A percentile compares a stretch with the other conserved stretches of the same genome.
phyloP scores from a whole-genome alignment of 2,113 vertebrate genomes.

The Aleadryas rufinucha region DNA sequence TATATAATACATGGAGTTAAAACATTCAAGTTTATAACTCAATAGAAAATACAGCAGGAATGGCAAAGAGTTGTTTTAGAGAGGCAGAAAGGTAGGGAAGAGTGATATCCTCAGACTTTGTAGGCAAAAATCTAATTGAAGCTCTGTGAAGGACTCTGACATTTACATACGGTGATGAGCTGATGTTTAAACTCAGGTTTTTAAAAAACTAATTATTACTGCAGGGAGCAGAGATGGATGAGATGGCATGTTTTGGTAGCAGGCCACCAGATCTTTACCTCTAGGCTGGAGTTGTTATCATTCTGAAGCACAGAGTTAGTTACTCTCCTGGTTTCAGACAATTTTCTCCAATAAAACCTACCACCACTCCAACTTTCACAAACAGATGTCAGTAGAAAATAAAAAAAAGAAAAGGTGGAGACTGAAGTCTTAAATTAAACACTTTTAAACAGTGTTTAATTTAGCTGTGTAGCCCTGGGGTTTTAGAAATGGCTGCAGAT shows the following conservation, averaged over 20 bases:
- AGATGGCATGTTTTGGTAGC: background rate
- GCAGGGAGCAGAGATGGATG: background rate
- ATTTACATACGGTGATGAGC: background rate
- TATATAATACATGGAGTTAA: background rate
- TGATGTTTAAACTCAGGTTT: background rate
- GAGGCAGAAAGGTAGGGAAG: background rate
- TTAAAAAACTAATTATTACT: background rate
- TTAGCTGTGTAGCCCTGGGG: background rate
- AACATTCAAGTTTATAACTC: background rate
- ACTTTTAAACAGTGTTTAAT: fast-evolving
- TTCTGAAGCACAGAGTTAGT: background rate
- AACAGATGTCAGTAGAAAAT: background rate
- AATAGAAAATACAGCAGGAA: background rate
- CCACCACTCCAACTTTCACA: background rate
- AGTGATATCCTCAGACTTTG: background rate
- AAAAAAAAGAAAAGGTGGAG: background rate
- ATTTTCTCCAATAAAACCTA: background rate
- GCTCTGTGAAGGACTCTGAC: background rate
- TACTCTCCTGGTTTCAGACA: background rate
- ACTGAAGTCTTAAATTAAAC: no score
- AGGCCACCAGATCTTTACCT: background rate
- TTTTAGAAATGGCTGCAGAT: background rate
- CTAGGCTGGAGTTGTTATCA: background rate
- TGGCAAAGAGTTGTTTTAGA: background rate
- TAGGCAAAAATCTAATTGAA: background rate